phyloP scores from a whole-genome alignment of 2,888 invertebrate genomes.

The Leptopilina drosophilae region DNA sequence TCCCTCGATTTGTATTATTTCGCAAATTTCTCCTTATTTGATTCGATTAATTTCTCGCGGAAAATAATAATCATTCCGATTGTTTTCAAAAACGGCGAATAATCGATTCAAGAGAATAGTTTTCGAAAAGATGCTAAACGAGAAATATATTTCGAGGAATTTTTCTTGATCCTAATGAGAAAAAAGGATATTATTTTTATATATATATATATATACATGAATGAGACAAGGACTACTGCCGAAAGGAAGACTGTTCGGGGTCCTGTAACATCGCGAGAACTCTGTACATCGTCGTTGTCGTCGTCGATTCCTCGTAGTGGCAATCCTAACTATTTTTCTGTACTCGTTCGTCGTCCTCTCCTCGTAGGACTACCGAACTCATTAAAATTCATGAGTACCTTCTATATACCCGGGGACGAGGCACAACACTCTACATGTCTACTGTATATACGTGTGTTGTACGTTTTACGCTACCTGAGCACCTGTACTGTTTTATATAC shows the following conservation, averaged over 20 bases:
- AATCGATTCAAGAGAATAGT: no score
- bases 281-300: conserved; percentile 40
- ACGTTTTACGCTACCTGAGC: conserved; percentile 53
- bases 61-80: no score
- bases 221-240: not conserved
- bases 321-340: conserved; percentile 56
- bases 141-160: no score
- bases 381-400: conserved; percentile 64
- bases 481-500: conserved; percentile 49
- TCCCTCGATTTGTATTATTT: conserved; percentile 60
- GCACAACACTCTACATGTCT: conserved; percentile 16
- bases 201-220: not conserved
- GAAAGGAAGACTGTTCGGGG: conserved; percentile 31
- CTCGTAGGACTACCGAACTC: conserved; percentile 60
- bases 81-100: no score
- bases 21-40: conserved; percentile 57
- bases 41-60: no score
- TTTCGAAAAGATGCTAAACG: no score
- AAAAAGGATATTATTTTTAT: conserved; percentile 2
- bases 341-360: conserved; percentile 46
- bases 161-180: not conserved
- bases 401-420: conserved; percentile 48
- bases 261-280: conserved; percentile 45
- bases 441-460: conserved; percentile 46
- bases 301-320: conserved; percentile 50